Conservation (phyloP, 2,888 invertebrate genomes). For the Geophilus truncorum region DNA sequence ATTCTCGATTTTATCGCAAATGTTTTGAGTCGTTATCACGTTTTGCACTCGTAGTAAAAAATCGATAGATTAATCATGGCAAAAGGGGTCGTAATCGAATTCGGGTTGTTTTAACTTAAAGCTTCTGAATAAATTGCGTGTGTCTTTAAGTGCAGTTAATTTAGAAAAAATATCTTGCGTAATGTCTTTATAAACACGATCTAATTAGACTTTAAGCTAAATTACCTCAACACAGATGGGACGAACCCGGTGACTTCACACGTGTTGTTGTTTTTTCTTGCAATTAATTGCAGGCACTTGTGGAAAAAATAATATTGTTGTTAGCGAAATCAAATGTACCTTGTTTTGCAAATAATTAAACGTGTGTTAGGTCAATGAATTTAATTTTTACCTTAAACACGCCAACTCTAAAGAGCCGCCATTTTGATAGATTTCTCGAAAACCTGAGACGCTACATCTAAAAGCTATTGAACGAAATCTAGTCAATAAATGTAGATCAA, state of each 20-base stretch:
- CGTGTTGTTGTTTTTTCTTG: neutral
- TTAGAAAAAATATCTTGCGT: neutral
- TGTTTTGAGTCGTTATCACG: no score
- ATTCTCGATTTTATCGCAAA: neutral
- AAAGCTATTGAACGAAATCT: neutral
- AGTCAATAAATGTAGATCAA: no score
- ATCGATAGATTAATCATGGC: no score
- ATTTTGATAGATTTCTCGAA: neutral
- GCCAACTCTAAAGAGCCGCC: constrained; percentile 12
- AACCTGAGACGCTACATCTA: neutral
- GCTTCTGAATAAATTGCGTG: no score
- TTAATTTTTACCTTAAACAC: neutral
- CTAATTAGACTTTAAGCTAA: neutral
- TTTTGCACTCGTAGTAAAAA: no score
- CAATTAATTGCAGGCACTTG: neutral
- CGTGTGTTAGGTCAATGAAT: neutral
- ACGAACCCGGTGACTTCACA: neutral
- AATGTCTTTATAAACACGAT: neutral
- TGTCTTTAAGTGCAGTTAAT: neutral
- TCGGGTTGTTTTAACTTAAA: no score
- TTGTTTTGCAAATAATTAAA: neutral
- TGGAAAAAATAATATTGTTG: neutral
- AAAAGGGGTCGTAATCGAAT: no score
- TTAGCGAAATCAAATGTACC: neutral
- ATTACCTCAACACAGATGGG: neutral